phyloP scores from a whole-genome alignment of 2,888 invertebrate species.

The Spisula solida region DNA sequence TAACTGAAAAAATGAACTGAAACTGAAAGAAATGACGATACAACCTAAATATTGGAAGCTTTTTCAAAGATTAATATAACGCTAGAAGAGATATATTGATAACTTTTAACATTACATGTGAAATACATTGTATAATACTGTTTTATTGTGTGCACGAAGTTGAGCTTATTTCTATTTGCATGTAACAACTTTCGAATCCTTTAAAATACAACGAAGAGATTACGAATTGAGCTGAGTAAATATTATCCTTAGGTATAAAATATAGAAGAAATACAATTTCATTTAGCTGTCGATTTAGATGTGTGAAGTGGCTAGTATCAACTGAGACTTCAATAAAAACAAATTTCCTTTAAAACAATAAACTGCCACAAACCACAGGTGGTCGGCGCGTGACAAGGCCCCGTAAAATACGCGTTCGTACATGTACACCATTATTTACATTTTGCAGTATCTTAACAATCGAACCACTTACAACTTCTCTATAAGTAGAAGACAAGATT shows the following conservation, averaged over 20 bases:
- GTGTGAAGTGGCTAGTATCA: constrained; percentile 8
- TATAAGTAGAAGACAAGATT: too few species aligned
- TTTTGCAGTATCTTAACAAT: too few species aligned
- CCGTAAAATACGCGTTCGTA: too few species aligned
- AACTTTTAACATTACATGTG: background rate
- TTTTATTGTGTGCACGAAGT: background rate
- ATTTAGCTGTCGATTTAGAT: constrained; percentile 7
- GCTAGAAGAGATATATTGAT: background rate
- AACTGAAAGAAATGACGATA: too few species aligned
- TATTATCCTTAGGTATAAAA: background rate
- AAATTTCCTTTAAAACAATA: background rate
- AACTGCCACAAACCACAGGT: background rate
- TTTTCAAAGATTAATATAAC: background rate
- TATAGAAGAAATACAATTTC: constrained; percentile 11
- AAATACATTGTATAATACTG: constrained; percentile 2
- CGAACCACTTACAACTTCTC: too few species aligned
- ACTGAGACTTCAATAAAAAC: background rate
- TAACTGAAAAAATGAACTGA: too few species aligned
- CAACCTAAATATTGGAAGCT: too few species aligned
- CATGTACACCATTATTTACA: too few species aligned
- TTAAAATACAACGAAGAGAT: background rate
- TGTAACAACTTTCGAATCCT: background rate
- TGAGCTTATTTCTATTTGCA: background rate
- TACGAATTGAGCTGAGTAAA: background rate
- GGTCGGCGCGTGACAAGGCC: background rate